These are phyloP conservation scores for Monoplex corrugatus DNA, from an alignment of 2,888 invertebrate genomes.

Conservation along the genomic window DNA sequence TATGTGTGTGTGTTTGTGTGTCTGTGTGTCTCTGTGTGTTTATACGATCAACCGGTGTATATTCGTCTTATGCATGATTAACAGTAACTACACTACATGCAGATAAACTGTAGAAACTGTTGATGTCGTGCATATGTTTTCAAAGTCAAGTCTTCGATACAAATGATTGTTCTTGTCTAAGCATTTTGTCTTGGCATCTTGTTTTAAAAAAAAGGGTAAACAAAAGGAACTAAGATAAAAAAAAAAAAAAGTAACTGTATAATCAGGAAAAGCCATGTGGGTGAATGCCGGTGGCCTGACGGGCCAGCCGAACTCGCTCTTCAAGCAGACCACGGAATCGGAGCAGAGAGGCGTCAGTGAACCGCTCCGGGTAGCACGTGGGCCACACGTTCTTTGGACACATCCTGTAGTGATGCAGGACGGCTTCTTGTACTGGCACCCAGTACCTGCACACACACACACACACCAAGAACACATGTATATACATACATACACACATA, in stretches of 20 bases:
- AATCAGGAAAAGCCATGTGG: neutral
- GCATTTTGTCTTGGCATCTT: neutral
- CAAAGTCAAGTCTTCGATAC: neutral
- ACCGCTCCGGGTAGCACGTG: neutral
- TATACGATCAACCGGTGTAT: no score
- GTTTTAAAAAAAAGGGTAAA: neutral
- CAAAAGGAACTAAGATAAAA: no score
- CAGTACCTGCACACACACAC: slow-evolving; percentile 25
- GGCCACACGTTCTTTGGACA: slow-evolving; percentile 39
- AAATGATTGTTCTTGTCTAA: neutral
- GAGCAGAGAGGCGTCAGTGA: slow-evolving; percentile 28
- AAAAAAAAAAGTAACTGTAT: neutral
- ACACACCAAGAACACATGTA: neutral
- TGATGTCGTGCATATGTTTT: no score
- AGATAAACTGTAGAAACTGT: neutral
- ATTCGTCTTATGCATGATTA: neutral
- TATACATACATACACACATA: slow-evolving; percentile 6
- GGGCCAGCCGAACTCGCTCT: neutral
- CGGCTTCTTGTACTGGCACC: neutral
- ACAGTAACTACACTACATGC: neutral
- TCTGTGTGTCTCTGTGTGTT: no score
- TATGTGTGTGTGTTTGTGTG: no score
- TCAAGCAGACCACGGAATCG: neutral
- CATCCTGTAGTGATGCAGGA: slow-evolving; percentile 44
- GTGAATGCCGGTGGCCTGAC: neutral